A percentile compares a stretch with the other conserved stretches of the same genome.
Evolutionary conservation across 2,113 vertebrate genomes (phyloP).

Genomic region (Solea solea): DNA sequence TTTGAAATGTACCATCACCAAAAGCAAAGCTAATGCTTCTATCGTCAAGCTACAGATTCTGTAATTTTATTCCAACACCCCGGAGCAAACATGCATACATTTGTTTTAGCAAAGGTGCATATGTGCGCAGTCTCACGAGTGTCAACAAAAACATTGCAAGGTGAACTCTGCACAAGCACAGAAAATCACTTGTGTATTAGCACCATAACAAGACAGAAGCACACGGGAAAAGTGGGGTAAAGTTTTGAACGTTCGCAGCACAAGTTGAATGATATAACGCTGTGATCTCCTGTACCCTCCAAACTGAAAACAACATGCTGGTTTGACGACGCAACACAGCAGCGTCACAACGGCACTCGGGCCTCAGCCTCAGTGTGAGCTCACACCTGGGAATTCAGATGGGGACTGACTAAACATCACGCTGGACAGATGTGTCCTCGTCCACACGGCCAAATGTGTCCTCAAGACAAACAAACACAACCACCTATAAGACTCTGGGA

Average conservation of each 20-base stretch:
- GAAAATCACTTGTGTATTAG: not conserved
- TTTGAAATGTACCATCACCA: too few relatives aligned
- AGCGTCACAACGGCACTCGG: constrained; percentile 27
- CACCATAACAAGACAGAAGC: not conserved
- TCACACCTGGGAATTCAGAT: constrained; percentile 71
- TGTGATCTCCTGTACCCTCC: constrained; percentile 10
- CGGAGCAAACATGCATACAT: too few relatives aligned
- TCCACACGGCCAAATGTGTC: constrained; percentile 6
- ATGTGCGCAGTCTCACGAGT: too few relatives aligned
- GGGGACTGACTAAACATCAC: constrained; percentile 49
- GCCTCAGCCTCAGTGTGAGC: constrained; percentile 50
- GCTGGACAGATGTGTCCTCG: constrained; percentile 63
- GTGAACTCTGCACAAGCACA: not conserved
- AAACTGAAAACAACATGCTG: constrained; percentile 38
- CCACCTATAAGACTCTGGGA: constrained; percentile 34
- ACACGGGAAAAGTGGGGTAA: too few relatives aligned
- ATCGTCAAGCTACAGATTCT: too few relatives aligned
- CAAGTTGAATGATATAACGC: not conserved
- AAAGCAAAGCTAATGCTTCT: too few relatives aligned
- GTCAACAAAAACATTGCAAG: not conserved
- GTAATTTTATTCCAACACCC: too few relatives aligned
- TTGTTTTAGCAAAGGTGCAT: too few relatives aligned
- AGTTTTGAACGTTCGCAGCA: too few relatives aligned
- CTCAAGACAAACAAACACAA: constrained; percentile 50
- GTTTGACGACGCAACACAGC: constrained; percentile 26